Evolutionary conservation across 2,888 invertebrate species (phyloP), one percentile per base, ranked within the genome.

Genomic region (Maniola hyperantus): DNA sequence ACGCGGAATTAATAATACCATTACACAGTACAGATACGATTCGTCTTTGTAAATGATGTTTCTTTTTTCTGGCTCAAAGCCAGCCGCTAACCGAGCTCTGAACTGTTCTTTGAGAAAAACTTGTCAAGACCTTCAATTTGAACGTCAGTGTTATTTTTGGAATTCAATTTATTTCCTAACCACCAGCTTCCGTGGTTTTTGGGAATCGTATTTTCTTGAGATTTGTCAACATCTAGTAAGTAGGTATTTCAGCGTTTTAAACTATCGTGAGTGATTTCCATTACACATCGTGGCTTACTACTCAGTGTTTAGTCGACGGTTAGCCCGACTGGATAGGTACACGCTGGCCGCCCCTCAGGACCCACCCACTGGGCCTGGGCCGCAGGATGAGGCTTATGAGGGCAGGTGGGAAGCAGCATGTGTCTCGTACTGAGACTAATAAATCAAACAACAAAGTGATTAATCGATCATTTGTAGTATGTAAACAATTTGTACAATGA

Each of bases 401-500:
- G n/a, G n/a, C n/a, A n/a, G n/a, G n/a, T n/a, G n/a, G n/a, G n/a
- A n/a, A n/a, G 36, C 26, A 26, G 26, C 44, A 1, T 13, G 39
- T 44, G 13, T n/a, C n/a, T 44, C 6, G 44, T 13, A 44, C 15
- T 8, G 18, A 18, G 46, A 48, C 7, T 7, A 15, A 48, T 48
- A 48, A 18, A 48, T 53, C 51, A 53, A 33, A 33, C 51, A 15
- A 15, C 13, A 10, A 44, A 64, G 18, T 15, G 39, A 59, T 34
- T n/a, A 59, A 8, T 2, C 7, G 4, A n/a, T 11, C 5, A 51
- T 55, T 55, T 0, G 13, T 20, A 50, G 44, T 46, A 64, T 64
- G 64, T 64, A 42, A 64, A 34, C 15, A 55, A 61, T 64, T n/a
- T 55, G 18, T 26, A 67, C 34, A 39, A 44, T n/a, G 48, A 60